Evolutionary conservation across 2,797 vertebrate genomes (phyloP), one percentile per base, ranked within the genome.

Genomic region (Arnoldichthys spilopterus): DNA sequence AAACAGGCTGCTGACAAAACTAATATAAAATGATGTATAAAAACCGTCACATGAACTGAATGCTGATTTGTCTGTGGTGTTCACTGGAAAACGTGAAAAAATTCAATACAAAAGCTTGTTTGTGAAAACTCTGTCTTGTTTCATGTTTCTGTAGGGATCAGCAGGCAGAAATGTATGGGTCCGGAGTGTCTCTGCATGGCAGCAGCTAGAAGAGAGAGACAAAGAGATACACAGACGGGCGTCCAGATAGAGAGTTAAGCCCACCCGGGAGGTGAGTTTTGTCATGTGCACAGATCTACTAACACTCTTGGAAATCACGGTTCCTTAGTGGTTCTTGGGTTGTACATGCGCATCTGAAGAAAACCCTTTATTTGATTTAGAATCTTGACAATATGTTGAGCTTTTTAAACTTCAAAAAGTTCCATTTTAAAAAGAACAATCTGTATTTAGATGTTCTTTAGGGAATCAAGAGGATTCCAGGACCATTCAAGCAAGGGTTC

Each of bases 131-230:
- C 43, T 72, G 62, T 53, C 56, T 71, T 69, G 77, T 79, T 54
- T 84, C 89, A 77, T 90, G 88, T 89, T 86, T 88, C 85, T 87
- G 63, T 89, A 93, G 92, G 86, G 85, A 85, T 89, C 86, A 80
- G 83, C 83, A 81, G 83, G 84, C 74, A 73, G 82, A 53, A 85
- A 85, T 89, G 86, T 89, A 64, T 71, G 79, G 77, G 73, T 49
- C 32, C 49, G 34, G 79, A 89, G 66, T 13, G 43, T 59, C 56
- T 32, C 26, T 72, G 54, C 24, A 43, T 73, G 78, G 75, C 24
- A 75, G 71, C 30, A 59, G 34, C 83, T 70, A 70, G 76, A 78
- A 83, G 83, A 77, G 82, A 86, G 73, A 77, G 64, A 87, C 80
- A 81, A 66, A 61, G 83, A 88, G 87, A 85, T 76, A 83, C 77